Conservation (phyloP, 2,888 invertebrate species). For the Exocentrus adspersus region DNA sequence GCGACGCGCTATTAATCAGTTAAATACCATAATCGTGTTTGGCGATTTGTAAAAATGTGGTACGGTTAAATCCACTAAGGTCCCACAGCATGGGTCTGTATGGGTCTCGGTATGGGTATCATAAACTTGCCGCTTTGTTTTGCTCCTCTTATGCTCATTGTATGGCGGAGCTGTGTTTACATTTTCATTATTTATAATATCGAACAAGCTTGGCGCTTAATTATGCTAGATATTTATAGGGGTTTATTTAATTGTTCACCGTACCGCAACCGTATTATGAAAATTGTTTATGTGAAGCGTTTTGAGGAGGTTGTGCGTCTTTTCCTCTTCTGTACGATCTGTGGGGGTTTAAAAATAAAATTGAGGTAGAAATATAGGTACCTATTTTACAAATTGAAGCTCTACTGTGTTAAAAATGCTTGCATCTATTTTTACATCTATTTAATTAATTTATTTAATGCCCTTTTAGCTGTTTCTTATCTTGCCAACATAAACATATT, state of each 20-base stretch:
- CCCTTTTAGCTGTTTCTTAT: slow-evolving; percentile 49
- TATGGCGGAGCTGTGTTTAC: slow-evolving; percentile 30
- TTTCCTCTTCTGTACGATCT: no score
- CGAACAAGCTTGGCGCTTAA: slow-evolving; percentile 33
- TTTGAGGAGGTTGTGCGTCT: background rate
- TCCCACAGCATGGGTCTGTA: slow-evolving; percentile 40
- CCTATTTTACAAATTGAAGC: no score
- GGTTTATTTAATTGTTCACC: slow-evolving; percentile 29
- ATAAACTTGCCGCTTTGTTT: slow-evolving; percentile 12
- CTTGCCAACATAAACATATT: no score
- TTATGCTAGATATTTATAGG: slow-evolving; percentile 31
- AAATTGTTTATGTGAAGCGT: background rate
- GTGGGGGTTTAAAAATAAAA: slow-evolving; percentile 36
- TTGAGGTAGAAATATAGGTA: no score
- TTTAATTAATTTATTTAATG: no score
- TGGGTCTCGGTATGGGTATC: slow-evolving; percentile 13
- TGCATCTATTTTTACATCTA: no score
- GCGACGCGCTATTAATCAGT: slow-evolving; percentile 36
- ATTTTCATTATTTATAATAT: slow-evolving; percentile 40
- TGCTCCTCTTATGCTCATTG: slow-evolving; percentile 11
- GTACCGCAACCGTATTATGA: background rate
- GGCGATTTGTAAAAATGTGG: slow-evolving; percentile 47
- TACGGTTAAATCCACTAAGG: slow-evolving; percentile 42
- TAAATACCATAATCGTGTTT: slow-evolving; percentile 42
- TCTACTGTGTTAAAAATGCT: no score